A percentile compares a stretch with the other conserved stretches of the same genome.
phyloP scores from a whole-genome alignment of 2,797 vertebrate species.

The Girardinus metallicus region DNA sequence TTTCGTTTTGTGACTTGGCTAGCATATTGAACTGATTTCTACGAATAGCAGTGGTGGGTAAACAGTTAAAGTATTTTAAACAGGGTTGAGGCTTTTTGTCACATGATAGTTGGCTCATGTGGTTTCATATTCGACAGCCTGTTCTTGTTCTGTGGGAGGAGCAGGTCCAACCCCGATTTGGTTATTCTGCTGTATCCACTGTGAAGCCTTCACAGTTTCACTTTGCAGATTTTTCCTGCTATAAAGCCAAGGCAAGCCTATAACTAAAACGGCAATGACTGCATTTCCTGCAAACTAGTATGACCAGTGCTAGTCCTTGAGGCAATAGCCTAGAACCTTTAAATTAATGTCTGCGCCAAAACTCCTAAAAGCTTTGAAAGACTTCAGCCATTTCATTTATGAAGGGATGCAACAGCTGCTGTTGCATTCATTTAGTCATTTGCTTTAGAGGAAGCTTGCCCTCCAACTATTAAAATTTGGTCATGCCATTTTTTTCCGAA shows the following conservation, averaged over 20 bases:
- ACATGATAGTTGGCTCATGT: not conserved
- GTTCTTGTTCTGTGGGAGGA: not conserved
- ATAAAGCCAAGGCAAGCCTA: not conserved
- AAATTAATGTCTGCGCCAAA: too few relatives aligned
- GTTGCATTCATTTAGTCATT: too few relatives aligned
- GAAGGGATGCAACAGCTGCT: too few relatives aligned
- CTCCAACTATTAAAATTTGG: too few relatives aligned
- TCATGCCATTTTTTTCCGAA: too few relatives aligned
- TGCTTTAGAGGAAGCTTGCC: too few relatives aligned
- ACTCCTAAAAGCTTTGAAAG: too few relatives aligned
- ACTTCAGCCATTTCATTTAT: too few relatives aligned
- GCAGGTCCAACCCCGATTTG: not conserved
- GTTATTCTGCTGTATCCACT: not conserved
- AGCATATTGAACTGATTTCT: not conserved
- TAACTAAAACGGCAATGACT: not conserved
- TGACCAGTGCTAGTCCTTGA: not conserved
- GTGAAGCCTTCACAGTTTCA: not conserved
- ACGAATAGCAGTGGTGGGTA: not conserved
- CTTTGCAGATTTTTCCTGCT: not conserved
- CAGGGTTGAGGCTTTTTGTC: not conserved
- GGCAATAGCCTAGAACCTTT: too few relatives aligned
- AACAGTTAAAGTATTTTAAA: not conserved
- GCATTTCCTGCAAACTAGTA: not conserved
- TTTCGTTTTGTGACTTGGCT: not conserved
- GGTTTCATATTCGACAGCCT: not conserved